Percentiles rank a stretch among this genome's conserved stretches.
Conservation (phyloP, 1,140 invertebrate species). For the Neuroterus valhalla region DNA sequence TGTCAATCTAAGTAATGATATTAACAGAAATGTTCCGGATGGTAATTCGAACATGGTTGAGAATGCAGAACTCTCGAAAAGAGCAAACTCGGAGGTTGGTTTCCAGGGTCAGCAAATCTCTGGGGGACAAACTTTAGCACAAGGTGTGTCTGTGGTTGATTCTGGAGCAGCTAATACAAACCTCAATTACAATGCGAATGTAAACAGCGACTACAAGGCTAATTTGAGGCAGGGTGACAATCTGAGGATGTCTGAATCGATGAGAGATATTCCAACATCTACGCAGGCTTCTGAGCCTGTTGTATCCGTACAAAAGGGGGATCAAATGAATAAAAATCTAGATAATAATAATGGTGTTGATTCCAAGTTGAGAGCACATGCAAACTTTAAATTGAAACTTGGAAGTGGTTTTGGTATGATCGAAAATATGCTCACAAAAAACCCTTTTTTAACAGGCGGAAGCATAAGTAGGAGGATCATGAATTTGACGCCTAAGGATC, state of each 20-base stretch:
- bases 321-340: too few relatives aligned
- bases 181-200: constrained; percentile 39
- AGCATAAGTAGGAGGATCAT: too few relatives aligned
- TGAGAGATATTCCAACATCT: neutral
- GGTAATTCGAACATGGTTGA: neutral
- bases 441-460: too few relatives aligned
- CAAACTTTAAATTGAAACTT: too few relatives aligned
- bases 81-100: neutral
- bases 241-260: neutral
- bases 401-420: too few relatives aligned
- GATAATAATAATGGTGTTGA: neutral
- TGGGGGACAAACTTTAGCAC: neutral
- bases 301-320: too few relatives aligned
- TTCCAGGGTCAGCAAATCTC: neutral
- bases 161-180: constrained; percentile 17
- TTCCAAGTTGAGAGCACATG: constrained; percentile 9
- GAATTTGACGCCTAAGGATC: neutral
- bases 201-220: constrained; percentile 32
- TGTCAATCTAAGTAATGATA: constrained; percentile 2
- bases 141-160: neutral
- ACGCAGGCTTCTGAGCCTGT: too few relatives aligned
- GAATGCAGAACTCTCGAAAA: neutral
- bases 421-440: too few relatives aligned
- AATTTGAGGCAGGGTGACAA: constrained; percentile 39
- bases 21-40: neutral